Evolutionary conservation across 2,888 invertebrate genomes (phyloP), one percentile per base, ranked within the genome.

Genomic region (Limenitis arthemis): DNA sequence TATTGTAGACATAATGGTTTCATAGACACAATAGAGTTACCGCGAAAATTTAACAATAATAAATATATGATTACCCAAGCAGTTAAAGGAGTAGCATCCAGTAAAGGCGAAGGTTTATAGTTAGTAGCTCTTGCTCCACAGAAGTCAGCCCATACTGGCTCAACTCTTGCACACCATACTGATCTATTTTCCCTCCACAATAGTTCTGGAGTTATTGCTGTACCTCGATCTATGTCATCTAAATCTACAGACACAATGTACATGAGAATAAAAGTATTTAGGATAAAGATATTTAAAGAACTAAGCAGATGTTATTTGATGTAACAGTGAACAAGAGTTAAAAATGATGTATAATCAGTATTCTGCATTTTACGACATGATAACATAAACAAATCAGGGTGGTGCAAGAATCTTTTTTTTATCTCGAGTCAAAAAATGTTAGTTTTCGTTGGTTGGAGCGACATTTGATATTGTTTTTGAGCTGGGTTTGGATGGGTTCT

Each of bases 101-200:
- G 76, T 69, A 95, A 90, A 3, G 95, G 93, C 59, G 94, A 91
- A 0, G 94, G 90, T 65, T 91, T 91, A 68, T 89, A 90, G 52
- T 89, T 88, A 1, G 93, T 93, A 0, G 94, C 94, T 31, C 94
- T 88, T 1, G 94, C 94, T 6, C 96, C 96, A 56, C 91, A 88
- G 75, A 97, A 97, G 77, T 98, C 98, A 8, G 94, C 92, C 97
- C 97, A 98, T 47, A 97, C 88, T 0, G 98, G 97, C 72, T 98
- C 97, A 39, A 94, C 88, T 63, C 91, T 89, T 9, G 95, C 89
- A 73, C 94, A 95, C 94, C 97, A 98, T 8, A 98, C 91, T 64
- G 94, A 91, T 61, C 94, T 90, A n/a, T 91, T 91, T 73, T 95
- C 95, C 0, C 91, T 91, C 95, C 96, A 96, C 49, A 95, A 72